phyloP scores from a whole-genome alignment of 2,888 invertebrate species.

The Drosophila flavopinicola region DNA sequence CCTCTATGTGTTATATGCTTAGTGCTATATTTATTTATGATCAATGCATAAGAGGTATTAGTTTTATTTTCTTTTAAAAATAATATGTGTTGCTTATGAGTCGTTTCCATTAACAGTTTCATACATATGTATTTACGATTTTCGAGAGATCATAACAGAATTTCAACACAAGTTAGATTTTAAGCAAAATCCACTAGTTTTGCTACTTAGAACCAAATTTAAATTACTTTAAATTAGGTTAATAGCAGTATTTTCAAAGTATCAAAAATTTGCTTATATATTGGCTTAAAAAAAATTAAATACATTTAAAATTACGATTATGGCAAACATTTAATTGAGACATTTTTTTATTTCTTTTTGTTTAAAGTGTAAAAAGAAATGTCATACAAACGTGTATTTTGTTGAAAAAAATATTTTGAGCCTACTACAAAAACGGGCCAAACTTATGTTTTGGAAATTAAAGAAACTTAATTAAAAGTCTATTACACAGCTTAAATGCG shows the following conservation, averaged over 20 bases:
- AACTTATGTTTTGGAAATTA: conserved; percentile 32
- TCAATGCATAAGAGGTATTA: conserved; percentile 71
- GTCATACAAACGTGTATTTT: conserved; percentile 1
- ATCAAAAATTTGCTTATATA: conserved; percentile 2
- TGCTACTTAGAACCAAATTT: no score
- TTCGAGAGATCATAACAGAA: conserved; percentile 46
- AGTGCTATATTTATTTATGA: conserved; percentile 57
- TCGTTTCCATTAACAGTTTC: conserved; percentile 10
- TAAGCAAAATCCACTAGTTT: no score
- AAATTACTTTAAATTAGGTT: not conserved
- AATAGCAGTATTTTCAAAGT: not conserved
- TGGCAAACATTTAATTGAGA: conserved; percentile 52
- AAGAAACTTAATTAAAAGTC: conserved; percentile 39
- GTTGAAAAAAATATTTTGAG: conserved; percentile 5
- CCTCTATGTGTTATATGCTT: no score
- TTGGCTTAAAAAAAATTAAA: conserved; percentile 4
- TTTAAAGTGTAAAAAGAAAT: conserved; percentile 17
- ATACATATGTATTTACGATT: conserved; percentile 12
- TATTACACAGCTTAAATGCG: conserved; percentile 49
- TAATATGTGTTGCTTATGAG: conserved; percentile 24
- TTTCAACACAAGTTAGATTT: conserved; percentile 16
- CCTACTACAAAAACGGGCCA: conserved; percentile 6
- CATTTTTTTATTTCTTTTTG: conserved; percentile 11
- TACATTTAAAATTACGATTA: conserved; percentile 33
- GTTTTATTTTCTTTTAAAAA: conserved; percentile 49